phyloP scores from a whole-genome alignment of 2,888 invertebrate species.

The Temnothorax ravouxi region DNA sequence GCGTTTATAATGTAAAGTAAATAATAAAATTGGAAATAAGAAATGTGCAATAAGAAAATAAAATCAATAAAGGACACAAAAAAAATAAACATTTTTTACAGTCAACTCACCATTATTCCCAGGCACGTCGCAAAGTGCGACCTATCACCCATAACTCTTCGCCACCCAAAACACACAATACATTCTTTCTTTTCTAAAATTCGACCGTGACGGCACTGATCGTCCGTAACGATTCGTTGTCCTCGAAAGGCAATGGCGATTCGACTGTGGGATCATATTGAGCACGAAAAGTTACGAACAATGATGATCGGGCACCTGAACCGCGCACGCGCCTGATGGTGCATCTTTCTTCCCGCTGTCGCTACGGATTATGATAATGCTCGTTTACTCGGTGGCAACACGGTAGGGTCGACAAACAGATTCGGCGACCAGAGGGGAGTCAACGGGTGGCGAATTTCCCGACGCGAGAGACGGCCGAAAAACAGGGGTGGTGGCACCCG shows the following conservation, averaged over 20 bases:
- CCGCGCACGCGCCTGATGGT: slow-evolving; percentile 66
- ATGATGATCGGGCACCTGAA: slow-evolving; percentile 68
- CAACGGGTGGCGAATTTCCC: slow-evolving; percentile 70
- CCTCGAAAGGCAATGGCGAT: slow-evolving; percentile 33
- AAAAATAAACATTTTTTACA: background rate
- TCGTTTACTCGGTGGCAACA: slow-evolving; percentile 58
- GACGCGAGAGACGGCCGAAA: slow-evolving; percentile 78
- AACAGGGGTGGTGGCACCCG: slow-evolving; percentile 72
- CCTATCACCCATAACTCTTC: slow-evolving; percentile 5
- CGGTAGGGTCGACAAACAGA: slow-evolving; percentile 49
- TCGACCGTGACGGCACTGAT: slow-evolving; percentile 54
- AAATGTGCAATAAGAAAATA: background rate
- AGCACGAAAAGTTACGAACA: slow-evolving; percentile 53
- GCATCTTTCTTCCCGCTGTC: slow-evolving; percentile 66
- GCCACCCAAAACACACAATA: slow-evolving; percentile 17
- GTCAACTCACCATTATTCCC: slow-evolving; percentile 10
- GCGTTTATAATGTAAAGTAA: background rate
- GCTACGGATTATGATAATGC: slow-evolving; percentile 82
- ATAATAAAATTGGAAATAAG: background rate
- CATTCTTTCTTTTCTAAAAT: slow-evolving; percentile 48
- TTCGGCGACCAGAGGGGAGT: slow-evolving; percentile 42
- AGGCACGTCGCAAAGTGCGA: background rate
- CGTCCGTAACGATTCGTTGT: slow-evolving; percentile 52
- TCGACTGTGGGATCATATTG: slow-evolving; percentile 32
- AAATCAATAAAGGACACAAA: background rate